These are phyloP conservation scores for Apodemia duryi DNA, from an alignment of 2,888 invertebrate genomes.

Conservation along the genomic window DNA sequence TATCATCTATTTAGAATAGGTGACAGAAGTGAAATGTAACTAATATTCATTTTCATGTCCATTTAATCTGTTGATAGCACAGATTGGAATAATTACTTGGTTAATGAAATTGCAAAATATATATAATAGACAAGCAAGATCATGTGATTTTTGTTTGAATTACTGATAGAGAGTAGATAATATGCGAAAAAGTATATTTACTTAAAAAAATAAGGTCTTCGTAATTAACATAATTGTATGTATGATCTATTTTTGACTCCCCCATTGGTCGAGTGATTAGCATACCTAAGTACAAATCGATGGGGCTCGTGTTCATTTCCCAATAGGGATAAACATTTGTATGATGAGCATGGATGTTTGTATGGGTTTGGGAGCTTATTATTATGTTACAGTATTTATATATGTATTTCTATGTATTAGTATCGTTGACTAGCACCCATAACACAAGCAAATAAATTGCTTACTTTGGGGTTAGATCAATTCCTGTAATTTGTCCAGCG, in stretches of 20 bases:
- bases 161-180: neutral
- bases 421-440: too few species aligned
- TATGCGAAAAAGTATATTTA: neutral
- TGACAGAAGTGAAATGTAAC: neutral
- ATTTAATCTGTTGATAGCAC: neutral
- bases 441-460: too few species aligned
- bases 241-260: neutral
- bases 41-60: neutral
- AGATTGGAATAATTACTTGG: neutral
- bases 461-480: too few species aligned
- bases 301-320: too few species aligned
- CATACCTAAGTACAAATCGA: too few species aligned
- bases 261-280: too few species aligned
- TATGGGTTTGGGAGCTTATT: too few species aligned
- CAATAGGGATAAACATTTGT: too few species aligned
- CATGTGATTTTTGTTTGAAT: neutral
- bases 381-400: too few species aligned
- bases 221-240: neutral
- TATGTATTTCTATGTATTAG: too few species aligned
- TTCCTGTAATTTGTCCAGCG: too few species aligned
- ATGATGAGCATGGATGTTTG: too few species aligned
- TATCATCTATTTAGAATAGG: slow-evolving; percentile 6
- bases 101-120: neutral
- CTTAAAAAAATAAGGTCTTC: neutral
- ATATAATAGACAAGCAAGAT: neutral